Percentiles rank a stretch among this genome's conserved stretches.
These are phyloP conservation scores for Clunio marinus DNA, from an alignment of 2,888 invertebrate species.

Conservation along the genomic window DNA sequence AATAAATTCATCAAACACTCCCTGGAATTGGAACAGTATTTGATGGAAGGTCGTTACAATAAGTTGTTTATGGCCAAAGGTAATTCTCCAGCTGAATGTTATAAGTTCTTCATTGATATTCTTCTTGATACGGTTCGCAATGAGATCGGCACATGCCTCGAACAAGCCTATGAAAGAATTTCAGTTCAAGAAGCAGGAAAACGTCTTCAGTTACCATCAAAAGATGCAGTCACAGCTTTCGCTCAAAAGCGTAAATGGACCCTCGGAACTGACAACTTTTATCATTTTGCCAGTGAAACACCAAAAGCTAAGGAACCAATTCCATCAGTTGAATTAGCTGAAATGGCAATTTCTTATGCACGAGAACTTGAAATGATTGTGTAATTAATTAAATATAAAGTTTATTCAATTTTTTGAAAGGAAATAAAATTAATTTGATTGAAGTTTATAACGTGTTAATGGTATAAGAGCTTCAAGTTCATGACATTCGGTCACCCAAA, in stretches of 20 bases:
- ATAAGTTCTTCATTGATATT: conserved; percentile 95
- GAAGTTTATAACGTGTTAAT: conserved; percentile 41
- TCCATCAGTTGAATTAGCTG: conserved; percentile 85
- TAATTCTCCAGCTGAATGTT: conserved; percentile 92
- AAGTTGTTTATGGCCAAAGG: conserved; percentile 92
- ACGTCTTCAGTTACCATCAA: conserved; percentile 77
- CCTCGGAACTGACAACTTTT: conserved; percentile 70
- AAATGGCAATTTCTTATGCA: conserved; percentile 94
- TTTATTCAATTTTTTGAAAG: neutral
- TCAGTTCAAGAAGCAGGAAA: conserved; percentile 81
- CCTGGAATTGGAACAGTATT: conserved; percentile 91
- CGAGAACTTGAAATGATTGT: conserved; percentile 99
- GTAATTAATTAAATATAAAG: neutral
- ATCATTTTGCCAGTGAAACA: conserved; percentile 73
- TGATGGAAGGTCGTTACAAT: conserved; percentile 99
- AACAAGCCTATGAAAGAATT: conserved; percentile 91
- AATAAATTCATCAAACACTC: conserved; percentile 95
- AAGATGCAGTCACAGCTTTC: conserved; percentile 74
- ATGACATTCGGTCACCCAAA: conserved; percentile 44
- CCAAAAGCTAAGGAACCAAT: conserved; percentile 72
- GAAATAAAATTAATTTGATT: conserved; percentile 1
- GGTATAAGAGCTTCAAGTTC: conserved; percentile 43
- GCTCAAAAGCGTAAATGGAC: conserved; percentile 83
- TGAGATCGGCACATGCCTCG: conserved; percentile 94
- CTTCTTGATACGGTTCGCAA: conserved; percentile 90